Evolutionary conservation across 2,113 vertebrate species (phyloP), one percentile per base, ranked within the genome.

Genomic region (Anas platyrhynchos): DNA sequence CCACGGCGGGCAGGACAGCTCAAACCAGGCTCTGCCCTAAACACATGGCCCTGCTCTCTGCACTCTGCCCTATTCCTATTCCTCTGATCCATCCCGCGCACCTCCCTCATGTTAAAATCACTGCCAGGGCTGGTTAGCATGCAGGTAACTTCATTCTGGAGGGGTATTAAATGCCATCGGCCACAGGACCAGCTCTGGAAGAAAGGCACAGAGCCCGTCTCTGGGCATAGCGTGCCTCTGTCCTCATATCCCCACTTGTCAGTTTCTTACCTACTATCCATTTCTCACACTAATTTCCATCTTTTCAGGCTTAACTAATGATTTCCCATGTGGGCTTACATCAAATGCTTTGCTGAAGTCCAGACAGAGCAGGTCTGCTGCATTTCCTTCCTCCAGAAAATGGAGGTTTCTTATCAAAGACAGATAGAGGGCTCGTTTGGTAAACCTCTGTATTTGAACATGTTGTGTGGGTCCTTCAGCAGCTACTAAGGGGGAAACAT

Each of bases 261-360:
- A 83, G 29, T 73, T 86, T 77, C 80, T 88, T 90, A 86, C 79
- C 54, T 75, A 7, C 32, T 62, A 44, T 34, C 81, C 8, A 44
- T 82, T 94, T 89, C 52, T 74, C 22, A 38, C 44, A 48, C 56
- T 92, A 63, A 94, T 89, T 92, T 92, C 74, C 52, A 63, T 92
- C 52, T 69, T 94, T 83, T 73, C 72, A 63, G 54, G 77, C 66
- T 89, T 78, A 86, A 84, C 65, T 78, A 73, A 69, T 88, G 52
- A 71, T 71, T 88, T 94, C 27, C 87, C 81, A 46, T 13, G 36
- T 63, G 77, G 65, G 46, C 38, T 6, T 80, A 4, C 31, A 86
- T 77, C 23, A 74, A 43, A 75, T 87, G 52, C 65, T 67, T 91
- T 86, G 74, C 56, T 78, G 68, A 66, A 89, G 52, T 67, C 46